Percentiles rank a stretch among this genome's conserved stretches.
These are phyloP conservation scores for Cyaniris semiargus DNA, from an alignment of 2,888 invertebrate genomes.

Conservation along the genomic window DNA sequence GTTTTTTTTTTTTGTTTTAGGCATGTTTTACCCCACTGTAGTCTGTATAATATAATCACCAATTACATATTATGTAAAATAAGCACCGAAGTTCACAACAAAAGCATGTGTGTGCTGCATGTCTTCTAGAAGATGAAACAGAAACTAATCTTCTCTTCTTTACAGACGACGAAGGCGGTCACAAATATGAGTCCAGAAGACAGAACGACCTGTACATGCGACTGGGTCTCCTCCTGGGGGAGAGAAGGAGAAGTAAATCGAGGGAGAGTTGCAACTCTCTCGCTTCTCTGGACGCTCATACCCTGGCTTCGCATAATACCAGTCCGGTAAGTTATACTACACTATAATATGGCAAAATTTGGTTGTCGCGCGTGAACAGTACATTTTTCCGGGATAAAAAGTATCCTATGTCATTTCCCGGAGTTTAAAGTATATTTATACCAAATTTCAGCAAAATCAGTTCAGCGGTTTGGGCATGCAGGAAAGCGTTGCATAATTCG, in stretches of 20 bases:
- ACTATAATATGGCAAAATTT: too few species aligned
- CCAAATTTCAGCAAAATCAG: too few species aligned
- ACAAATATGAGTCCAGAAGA: slow-evolving; percentile 77
- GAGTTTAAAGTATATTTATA: too few species aligned
- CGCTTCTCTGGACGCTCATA: slow-evolving; percentile 82
- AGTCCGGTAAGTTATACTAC: slow-evolving; percentile 89
- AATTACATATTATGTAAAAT: background rate
- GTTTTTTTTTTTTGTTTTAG: background rate
- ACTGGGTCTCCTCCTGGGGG: slow-evolving; percentile 89
- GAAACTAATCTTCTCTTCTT: slow-evolving; percentile 36
- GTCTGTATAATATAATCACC: too few species aligned
- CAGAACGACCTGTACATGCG: slow-evolving; percentile 91
- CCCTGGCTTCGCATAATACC: slow-evolving; percentile 89
- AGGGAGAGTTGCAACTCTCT: slow-evolving; percentile 76
- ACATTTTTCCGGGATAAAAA: too few species aligned
- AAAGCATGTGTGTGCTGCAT: slow-evolving; percentile 30
- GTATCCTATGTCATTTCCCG: too few species aligned
- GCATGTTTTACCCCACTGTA: slow-evolving; percentile 5
- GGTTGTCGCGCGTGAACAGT: too few species aligned
- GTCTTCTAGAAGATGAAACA: background rate
- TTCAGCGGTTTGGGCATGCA: too few species aligned
- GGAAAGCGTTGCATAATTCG: too few species aligned
- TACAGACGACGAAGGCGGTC: slow-evolving; percentile 86
- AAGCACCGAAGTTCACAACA: background rate
- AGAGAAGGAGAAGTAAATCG: slow-evolving; percentile 75